These are phyloP conservation scores for Coregonus ussuriensis DNA, from an alignment of 2,797 vertebrate genomes.

Conservation along the genomic window DNA sequence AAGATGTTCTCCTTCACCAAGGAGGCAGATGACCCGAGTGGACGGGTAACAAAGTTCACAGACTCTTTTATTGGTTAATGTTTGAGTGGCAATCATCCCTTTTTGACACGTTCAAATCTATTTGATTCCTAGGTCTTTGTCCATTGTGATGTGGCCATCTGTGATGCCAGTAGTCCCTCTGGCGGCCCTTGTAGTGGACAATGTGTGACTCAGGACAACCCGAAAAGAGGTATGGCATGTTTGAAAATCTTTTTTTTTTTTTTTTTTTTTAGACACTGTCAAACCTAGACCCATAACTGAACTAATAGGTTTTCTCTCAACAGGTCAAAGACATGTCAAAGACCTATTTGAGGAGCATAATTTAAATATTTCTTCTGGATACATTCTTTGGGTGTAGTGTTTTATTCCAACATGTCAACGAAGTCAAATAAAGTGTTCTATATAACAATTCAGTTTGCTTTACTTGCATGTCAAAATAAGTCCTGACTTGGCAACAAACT, in stretches of 20 bases:
- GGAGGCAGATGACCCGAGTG: too few species aligned
- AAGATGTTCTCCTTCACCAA: too few species aligned
- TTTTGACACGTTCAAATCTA: too few species aligned
- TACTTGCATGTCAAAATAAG: too few species aligned
- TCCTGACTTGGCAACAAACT: too few species aligned
- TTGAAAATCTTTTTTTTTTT: too few species aligned
- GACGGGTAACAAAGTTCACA: too few species aligned
- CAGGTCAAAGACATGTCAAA: constrained; percentile 58
- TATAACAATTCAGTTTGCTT: not conserved
- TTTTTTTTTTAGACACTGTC: not conserved
- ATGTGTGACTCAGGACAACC: too few species aligned
- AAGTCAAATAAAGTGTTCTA: constrained; percentile 32
- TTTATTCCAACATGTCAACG: not conserved
- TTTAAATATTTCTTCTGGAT: constrained; percentile 63
- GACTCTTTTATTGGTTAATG: too few species aligned
- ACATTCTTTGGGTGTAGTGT: constrained; percentile 40
- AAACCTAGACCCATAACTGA: too few species aligned
- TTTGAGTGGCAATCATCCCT: too few species aligned
- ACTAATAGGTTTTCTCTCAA: not conserved
- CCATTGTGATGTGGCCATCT: constrained; percentile 79
- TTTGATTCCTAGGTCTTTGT: constrained; percentile 71
- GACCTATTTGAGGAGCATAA: not conserved
- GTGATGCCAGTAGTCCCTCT: constrained; percentile 60
- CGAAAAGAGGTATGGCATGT: too few species aligned
- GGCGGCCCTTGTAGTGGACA: constrained; percentile 59